These are phyloP conservation scores for Ochlodes sylvanus DNA, from an alignment of 2,888 invertebrate species.

Conservation along the genomic window DNA sequence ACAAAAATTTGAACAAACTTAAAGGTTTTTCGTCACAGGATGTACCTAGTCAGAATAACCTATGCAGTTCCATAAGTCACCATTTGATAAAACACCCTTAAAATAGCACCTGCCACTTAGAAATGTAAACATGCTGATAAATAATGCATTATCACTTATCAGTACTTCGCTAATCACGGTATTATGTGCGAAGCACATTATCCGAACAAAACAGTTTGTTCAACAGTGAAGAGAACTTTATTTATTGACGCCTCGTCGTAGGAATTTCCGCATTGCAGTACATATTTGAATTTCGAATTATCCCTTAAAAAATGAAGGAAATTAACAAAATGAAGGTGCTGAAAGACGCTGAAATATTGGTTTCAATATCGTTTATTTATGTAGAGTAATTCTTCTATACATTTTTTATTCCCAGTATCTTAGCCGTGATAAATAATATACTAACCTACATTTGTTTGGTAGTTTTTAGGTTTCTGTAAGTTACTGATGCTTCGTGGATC, in stretches of 20 bases:
- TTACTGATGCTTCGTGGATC: too few relatives aligned
- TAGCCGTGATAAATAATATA: too few relatives aligned
- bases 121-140: slow-evolving; percentile 23
- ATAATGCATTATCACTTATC: slow-evolving; percentile 24
- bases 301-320: neutral
- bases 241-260: neutral
- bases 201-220: slow-evolving; percentile 27
- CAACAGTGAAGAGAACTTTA: neutral
- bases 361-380: too few relatives aligned
- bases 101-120: slow-evolving; percentile 11
- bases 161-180: slow-evolving; percentile 19
- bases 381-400: too few relatives aligned
- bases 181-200: slow-evolving; percentile 24
- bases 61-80: neutral
- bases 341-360: too few relatives aligned
- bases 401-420: too few relatives aligned
- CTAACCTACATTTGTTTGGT: too few relatives aligned
- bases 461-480: too few relatives aligned
- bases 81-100: neutral
- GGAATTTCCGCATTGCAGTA: slow-evolving; percentile 7
- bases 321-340: too few relatives aligned
- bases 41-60: too few relatives aligned
- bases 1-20: too few relatives aligned
- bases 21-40: too few relatives aligned
- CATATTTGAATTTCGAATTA: neutral